phyloP scores from a whole-genome alignment of 35 echinoderm and acorn worm genomes.

The Chiridota heheva region DNA sequence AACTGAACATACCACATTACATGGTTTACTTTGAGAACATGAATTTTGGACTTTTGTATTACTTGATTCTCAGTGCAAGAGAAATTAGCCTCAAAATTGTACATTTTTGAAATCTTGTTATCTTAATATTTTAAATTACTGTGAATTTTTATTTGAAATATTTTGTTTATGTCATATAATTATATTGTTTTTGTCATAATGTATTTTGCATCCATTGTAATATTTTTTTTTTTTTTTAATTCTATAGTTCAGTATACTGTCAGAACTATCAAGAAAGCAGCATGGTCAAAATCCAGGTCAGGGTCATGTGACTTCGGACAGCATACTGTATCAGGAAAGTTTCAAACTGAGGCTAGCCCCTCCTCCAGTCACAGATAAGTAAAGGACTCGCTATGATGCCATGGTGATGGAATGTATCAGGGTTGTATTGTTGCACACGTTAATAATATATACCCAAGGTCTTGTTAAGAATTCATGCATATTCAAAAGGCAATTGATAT shows the following conservation, averaged over 20 bases:
- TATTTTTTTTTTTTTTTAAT: conserved; percentile 12
- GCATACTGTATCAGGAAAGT: conserved; percentile 70
- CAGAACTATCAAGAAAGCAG: conserved; percentile 54
- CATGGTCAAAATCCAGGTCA: conserved; percentile 34
- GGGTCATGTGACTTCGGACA: conserved; percentile 60
- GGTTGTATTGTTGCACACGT: too few species aligned
- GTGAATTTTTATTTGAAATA: background rate
- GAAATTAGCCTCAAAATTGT: background rate
- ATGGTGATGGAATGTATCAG: too few species aligned
- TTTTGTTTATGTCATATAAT: background rate
- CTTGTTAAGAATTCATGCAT: too few species aligned
- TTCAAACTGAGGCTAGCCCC: conserved; percentile 67
- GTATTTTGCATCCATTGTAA: background rate
- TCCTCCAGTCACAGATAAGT: conserved; percentile 17
- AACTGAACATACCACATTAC: too few species aligned
- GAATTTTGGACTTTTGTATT: background rate
- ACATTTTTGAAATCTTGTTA: background rate
- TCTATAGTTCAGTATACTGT: conserved; percentile 65
- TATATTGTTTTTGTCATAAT: background rate
- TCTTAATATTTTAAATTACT: background rate
- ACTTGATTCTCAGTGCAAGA: background rate
- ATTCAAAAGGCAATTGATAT: too few species aligned
- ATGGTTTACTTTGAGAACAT: too few species aligned
- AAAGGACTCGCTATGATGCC: too few species aligned
- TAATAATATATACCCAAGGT: too few species aligned